phyloP scores from a whole-genome alignment of 2,113 vertebrate species.

The Caranx ignobilis region DNA sequence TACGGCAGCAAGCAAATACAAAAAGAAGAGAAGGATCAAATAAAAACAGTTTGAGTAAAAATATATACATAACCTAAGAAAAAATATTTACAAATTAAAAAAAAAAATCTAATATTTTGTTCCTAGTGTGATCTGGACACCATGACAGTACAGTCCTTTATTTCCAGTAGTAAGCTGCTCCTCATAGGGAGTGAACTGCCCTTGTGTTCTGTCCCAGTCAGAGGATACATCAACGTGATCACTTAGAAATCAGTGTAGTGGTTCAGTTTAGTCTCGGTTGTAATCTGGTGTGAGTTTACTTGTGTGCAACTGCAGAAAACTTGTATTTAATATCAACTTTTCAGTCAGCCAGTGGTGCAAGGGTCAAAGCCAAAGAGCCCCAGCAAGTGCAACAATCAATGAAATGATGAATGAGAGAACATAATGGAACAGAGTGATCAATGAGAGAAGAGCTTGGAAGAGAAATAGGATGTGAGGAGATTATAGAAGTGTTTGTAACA shows the following conservation, averaged over 20 bases:
- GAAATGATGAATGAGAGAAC: conserved; percentile 9
- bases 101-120: no score
- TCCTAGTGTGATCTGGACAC: no score
- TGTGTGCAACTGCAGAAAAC: neutral
- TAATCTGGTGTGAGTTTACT: neutral
- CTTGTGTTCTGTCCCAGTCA: neutral
- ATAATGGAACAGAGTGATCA: neutral
- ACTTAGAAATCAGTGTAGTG: neutral
- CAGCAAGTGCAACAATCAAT: conserved; percentile 19
- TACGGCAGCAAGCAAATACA: no score
- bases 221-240: neutral
- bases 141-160: neutral
- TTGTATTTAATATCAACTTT: conserved; percentile 17
- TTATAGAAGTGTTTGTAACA: neutral
- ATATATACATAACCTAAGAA: no score
- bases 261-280: neutral
- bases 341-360: neutral
- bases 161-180: neutral
- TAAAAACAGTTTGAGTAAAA: no score
- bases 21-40: no score
- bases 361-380: conserved; percentile 23
- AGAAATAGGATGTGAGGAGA: conserved; percentile 4
- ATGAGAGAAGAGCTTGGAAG: conserved; percentile 1
- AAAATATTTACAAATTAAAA: no score
- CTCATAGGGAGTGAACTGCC: no score